Evolutionary conservation across 2,888 invertebrate genomes (phyloP).

Genomic region (Lypha dubia): DNA sequence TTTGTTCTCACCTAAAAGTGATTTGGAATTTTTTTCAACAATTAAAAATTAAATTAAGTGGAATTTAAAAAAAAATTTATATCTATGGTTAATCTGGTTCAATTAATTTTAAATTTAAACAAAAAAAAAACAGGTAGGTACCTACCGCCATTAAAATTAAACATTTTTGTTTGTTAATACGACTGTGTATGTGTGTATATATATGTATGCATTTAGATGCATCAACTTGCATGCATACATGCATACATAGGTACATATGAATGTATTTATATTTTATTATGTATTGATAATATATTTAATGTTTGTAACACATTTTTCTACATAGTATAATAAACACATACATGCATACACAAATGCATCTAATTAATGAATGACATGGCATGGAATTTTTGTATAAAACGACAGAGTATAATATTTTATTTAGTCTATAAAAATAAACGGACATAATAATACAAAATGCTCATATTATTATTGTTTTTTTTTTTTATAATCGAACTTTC

Average conservation of each 20-base stretch:
- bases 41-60: not conserved
- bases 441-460: too few relatives aligned
- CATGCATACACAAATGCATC: not conserved
- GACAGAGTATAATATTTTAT: too few relatives aligned
- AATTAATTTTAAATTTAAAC: slow-evolving; percentile 14
- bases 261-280: too few relatives aligned
- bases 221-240: not conserved
- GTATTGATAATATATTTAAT: slow-evolving; percentile 10
- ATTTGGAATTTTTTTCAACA: not conserved
- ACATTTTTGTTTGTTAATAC: not conserved
- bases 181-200: too few relatives aligned
- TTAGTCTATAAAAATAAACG: too few relatives aligned
- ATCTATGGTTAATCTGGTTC: not conserved
- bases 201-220: not conserved
- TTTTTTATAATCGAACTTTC: too few relatives aligned
- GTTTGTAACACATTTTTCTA: slow-evolving; percentile 23
- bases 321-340: slow-evolving; percentile 4
- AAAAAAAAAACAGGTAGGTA: not conserved
- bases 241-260: not conserved
- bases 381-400: slow-evolving; percentile 10
- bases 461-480: too few relatives aligned
- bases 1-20: not conserved
- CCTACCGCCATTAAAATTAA: not conserved
- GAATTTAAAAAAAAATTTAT: too few relatives aligned
- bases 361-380: slow-evolving; percentile 45